Evolutionary conservation across 37 sponge, comb jelly and placozoan species (phyloP).

Genomic region (Petrosia ficiformis): DNA sequence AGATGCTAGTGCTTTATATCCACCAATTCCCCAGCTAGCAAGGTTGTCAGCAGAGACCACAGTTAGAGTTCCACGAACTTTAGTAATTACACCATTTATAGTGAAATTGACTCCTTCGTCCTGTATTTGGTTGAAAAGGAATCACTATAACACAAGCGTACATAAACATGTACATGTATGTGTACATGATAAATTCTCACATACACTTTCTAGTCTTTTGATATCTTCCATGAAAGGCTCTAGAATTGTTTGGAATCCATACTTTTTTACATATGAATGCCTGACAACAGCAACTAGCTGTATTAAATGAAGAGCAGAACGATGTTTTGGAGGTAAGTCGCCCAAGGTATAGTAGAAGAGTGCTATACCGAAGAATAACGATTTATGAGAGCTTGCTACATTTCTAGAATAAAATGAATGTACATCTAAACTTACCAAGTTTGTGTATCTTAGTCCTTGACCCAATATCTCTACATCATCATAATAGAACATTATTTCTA

Average conservation of each 20-base stretch:
- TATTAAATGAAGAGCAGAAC: not conserved
- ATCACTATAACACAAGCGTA: too few relatives aligned
- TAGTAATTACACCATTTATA: too few relatives aligned
- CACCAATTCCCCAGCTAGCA: not conserved
- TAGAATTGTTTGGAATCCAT: not conserved
- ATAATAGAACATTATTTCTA: slow-evolving; percentile 42
- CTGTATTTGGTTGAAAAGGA: too few relatives aligned
- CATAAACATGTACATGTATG: too few relatives aligned
- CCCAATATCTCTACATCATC: slow-evolving; percentile 46
- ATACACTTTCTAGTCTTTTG: slow-evolving; percentile 6
- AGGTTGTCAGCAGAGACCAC: not conserved
- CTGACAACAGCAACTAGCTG: not conserved
- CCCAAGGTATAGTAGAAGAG: slow-evolving; percentile 6
- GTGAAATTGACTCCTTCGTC: too few relatives aligned
- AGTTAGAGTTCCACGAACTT: slow-evolving; percentile 2
- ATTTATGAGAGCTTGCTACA: too few relatives aligned
- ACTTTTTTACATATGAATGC: not conserved
- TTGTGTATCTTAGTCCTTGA: slow-evolving; percentile 20
- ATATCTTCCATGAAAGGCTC: slow-evolving; percentile 2
- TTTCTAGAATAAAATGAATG: too few relatives aligned
- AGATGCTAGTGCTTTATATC: not conserved
- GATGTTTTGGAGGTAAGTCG: not conserved
- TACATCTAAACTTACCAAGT: slow-evolving; percentile 25
- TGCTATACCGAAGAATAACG: not conserved
- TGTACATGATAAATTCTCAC: too few relatives aligned